Evolutionary conservation across 1,140 invertebrate species (phyloP), one percentile per base, ranked within the genome.

Genomic region (Dinothrombium tinctorium): DNA sequence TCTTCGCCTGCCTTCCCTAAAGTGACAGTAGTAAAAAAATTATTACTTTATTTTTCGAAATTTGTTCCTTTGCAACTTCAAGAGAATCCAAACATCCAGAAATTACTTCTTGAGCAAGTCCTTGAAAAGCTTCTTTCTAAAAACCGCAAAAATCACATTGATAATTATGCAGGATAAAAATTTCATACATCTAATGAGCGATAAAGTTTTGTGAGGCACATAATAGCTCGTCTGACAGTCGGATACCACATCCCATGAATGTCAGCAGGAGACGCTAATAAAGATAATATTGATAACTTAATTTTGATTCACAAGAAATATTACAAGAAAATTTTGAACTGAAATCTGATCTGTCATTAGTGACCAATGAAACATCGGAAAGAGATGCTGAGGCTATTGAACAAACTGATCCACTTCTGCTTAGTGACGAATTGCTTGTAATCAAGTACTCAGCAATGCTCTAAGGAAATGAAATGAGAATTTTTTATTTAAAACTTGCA

Each of bases 241-340:
- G 92, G 92, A 63, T 95, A 98, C 92, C 92, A 99, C 86, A 98
- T 92, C 1, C 90, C 92, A 61, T 98, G 92, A 7, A 95, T 61
- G 65, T 98, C 90, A 19, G 89, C 87, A 0, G 86, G 82, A 1
- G 83, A 89, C 53, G 56, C 48, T 48, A 43, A 32, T 6, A 21
- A 28, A 22, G 32, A 2, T 14, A 12, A 32, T 7, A 37, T 35
- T 15, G 25, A 32, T 19, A 31, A 42, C 9, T 42, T 21, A n/a
- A n/a, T n/a, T n/a, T n/a, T n/a, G n/a, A n/a, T n/a, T n/a, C n/a
- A n/a, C n/a, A n/a, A n/a, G n/a, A n/a, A n/a, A n/a, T n/a, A n/a
- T n/a, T n/a, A 2, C 28, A 21, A 15, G 15, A 29, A 4, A 15
- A 11, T 4, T 32, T 14, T 28, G n/a, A 20, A 23, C 12, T 8